Base-by-base conservation (phyloP, 2,797 vertebrate genomes). In the Fringilla coelebs region DNA sequence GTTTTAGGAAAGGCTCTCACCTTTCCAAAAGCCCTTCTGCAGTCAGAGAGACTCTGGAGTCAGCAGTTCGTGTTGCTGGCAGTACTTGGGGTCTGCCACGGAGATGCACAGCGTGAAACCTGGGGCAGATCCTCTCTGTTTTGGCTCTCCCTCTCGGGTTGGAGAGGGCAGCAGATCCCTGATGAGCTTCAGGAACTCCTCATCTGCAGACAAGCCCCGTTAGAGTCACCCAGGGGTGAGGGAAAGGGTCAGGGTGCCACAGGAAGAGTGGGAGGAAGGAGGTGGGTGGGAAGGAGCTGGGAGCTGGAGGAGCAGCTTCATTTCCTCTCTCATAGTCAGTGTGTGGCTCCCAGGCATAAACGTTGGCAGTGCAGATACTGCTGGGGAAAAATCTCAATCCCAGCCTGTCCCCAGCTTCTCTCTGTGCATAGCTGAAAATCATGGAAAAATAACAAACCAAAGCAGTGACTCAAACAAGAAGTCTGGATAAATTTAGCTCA, bases 401-500 rank as follows among this genome's bases (percentile, higher is more conserved):
- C 38, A 24, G 38, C 32, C 76, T 71, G 28, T 52, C 70, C 54
- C 10, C 31, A 65, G 2, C 71, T 74, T 34, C 41, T 92, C 76
- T 51, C 63, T 83, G 62, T 52, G 67, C 72, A 12, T 21, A 58
- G 70, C 43, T 76, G 57, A 88, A 85, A 79, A 34, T 52, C 52
- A 46, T 28, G 80, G 94, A 96, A 87, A 95, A 91, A 77, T 49
- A 31, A 41, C 0, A 8, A 62, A 62, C 16, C 54, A 31, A 43
- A 70, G 83, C n/a, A 63, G n/a, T 92, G 95, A 97, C 75, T 95
- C 95, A 92, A 85, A 87, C 40, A 31, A 78, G 89, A 83, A 90
- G 90, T 85, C 88, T 84, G 83, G 66, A 89, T 88, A 83, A 96
- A 97, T 88, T 43, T 92, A 96, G 93, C 94, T 84, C 94, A 94